These are phyloP conservation scores for Parazoanthus darwini DNA, from an alignment of 92 coral and sea anemone species.

Conservation along the genomic window DNA sequence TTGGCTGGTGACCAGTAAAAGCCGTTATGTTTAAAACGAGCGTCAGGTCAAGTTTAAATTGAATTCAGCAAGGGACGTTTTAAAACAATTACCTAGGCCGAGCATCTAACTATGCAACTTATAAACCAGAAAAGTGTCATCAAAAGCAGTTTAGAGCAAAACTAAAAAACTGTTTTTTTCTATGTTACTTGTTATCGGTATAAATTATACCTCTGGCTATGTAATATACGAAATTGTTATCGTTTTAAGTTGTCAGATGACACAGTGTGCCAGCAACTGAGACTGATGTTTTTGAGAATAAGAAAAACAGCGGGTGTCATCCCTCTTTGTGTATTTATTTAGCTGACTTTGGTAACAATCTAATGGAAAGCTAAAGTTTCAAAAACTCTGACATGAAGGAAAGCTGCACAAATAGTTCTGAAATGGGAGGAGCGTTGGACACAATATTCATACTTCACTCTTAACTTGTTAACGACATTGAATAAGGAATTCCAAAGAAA, in stretches of 20 bases:
- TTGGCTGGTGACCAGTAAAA: background rate
- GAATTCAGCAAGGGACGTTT: background rate
- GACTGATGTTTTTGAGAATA: background rate
- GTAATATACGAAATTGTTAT: background rate
- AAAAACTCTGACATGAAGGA: background rate
- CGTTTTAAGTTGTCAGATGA: background rate
- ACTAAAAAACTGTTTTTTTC: too few relatives aligned
- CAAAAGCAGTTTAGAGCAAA: too few relatives aligned
- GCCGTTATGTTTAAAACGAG: too few relatives aligned
- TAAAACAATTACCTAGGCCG: too few relatives aligned
- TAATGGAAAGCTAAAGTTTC: background rate
- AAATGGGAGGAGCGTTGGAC: slow-evolving; percentile 6
- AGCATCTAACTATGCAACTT: too few relatives aligned
- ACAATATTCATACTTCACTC: background rate
- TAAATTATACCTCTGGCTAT: too few relatives aligned
- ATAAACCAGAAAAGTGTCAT: too few relatives aligned
- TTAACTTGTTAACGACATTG: background rate
- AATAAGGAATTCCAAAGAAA: too few relatives aligned
- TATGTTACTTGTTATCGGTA: too few relatives aligned
- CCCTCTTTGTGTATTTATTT: background rate
- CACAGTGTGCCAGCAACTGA: background rate
- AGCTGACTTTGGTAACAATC: background rate
- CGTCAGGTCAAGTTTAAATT: background rate
- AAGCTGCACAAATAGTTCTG: slow-evolving; percentile 13
- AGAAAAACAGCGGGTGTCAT: background rate